These are phyloP conservation scores for Bibio marci DNA, from an alignment of 2,888 invertebrate species.

Conservation along the genomic window DNA sequence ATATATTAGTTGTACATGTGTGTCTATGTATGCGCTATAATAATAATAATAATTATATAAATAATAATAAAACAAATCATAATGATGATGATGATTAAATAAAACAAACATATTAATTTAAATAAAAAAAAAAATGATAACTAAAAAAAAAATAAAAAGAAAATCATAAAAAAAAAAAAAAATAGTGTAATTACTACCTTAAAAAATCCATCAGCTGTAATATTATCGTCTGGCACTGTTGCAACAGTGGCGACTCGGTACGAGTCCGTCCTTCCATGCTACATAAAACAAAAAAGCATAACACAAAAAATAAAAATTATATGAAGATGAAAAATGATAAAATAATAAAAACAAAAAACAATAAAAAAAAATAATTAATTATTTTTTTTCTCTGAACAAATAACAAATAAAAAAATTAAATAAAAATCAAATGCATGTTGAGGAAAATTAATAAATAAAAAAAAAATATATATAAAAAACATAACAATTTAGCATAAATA, in stretches of 20 bases:
- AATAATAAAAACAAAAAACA: slow-evolving; percentile 3
- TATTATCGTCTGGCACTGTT: slow-evolving; percentile 84
- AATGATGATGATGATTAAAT: too few species aligned
- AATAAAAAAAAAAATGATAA: too few species aligned
- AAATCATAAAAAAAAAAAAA: background rate
- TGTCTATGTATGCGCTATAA: too few species aligned
- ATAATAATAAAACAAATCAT: too few species aligned
- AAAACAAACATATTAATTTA: too few species aligned
- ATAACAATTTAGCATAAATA: too few species aligned
- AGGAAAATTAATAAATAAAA: background rate
- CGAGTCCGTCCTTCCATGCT: slow-evolving; percentile 92
- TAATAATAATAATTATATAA: too few species aligned
- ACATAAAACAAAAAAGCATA: slow-evolving; percentile 30
- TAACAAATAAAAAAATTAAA: too few species aligned
- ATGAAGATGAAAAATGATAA: slow-evolving; percentile 2
- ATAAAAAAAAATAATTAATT: background rate
- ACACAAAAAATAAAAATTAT: background rate
- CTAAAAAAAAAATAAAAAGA: too few species aligned
- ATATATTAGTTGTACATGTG: too few species aligned
- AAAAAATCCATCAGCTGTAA: slow-evolving; percentile 83
- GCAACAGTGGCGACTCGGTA: slow-evolving; percentile 94
- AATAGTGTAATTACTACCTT: slow-evolving; percentile 41
- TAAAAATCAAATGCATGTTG: slow-evolving; percentile 1
- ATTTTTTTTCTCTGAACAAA: background rate
- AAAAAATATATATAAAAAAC: background rate